A percentile compares a stretch with the other conserved stretches of the same genome.
These are phyloP conservation scores for Spinibarbus caldwelli DNA, from an alignment of 2,797 vertebrate species.

Conservation along the genomic window DNA sequence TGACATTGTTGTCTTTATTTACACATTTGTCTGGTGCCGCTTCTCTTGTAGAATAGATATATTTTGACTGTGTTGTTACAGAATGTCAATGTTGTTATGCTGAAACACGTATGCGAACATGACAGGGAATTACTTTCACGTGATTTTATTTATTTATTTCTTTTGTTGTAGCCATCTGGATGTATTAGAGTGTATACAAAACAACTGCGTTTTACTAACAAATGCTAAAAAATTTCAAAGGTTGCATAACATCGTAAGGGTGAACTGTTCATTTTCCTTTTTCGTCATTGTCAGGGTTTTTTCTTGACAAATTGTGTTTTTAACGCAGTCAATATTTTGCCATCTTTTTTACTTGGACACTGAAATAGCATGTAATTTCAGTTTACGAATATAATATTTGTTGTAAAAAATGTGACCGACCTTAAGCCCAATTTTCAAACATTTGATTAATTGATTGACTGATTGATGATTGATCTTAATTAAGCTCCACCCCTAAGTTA, in stretches of 20 bases:
- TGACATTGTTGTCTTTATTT: slow-evolving; percentile 48
- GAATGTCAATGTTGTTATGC: slow-evolving; percentile 15
- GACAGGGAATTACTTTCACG: background rate
- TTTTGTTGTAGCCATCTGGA: background rate
- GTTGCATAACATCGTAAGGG: background rate
- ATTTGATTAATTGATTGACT: background rate
- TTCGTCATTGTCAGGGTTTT: background rate
- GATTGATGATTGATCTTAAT: background rate
- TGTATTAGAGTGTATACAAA: background rate
- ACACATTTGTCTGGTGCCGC: slow-evolving; percentile 46
- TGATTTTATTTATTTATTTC: background rate
- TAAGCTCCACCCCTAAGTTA: background rate
- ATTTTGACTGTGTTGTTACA: slow-evolving; percentile 21
- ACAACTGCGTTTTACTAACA: background rate
- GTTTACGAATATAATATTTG: background rate
- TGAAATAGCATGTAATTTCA: background rate
- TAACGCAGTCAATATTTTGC: background rate
- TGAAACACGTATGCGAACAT: background rate
- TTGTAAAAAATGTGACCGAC: background rate
- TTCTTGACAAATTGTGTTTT: background rate
- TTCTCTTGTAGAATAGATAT: background rate
- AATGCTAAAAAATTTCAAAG: background rate
- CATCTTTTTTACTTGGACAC: background rate
- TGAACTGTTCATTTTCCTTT: background rate
- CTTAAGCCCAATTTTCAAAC: background rate